Evolutionary conservation across 2,888 invertebrate species (phyloP).

Genomic region (Tachina lurida): DNA sequence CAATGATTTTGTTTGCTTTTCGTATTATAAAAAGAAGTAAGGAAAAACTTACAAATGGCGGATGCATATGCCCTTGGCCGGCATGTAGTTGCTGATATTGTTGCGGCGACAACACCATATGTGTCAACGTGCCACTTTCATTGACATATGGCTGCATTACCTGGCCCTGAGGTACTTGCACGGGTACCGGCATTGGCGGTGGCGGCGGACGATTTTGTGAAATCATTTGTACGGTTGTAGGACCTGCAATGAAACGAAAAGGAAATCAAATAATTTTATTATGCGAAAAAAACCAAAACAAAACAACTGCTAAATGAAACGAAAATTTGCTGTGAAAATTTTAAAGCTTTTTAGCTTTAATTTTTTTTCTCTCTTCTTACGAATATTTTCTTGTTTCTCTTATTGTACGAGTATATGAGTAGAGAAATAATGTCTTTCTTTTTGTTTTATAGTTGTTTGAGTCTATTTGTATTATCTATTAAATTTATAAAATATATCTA

Average conservation of each 20-base stretch:
- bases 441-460: constrained; percentile 27
- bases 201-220: constrained; percentile 90
- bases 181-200: constrained; percentile 92
- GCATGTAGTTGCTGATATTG: constrained; percentile 84
- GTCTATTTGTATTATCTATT: constrained; percentile 58
- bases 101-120: constrained; percentile 93
- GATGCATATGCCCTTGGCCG: constrained; percentile 84
- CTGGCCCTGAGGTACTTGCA: constrained; percentile 95
- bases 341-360: constrained; percentile 31
- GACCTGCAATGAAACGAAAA: constrained; percentile 85
- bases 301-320: no score
- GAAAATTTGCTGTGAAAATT: background rate
- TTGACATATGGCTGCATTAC: constrained; percentile 96
- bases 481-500: constrained; percentile 64
- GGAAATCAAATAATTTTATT: constrained; percentile 55
- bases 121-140: constrained; percentile 93
- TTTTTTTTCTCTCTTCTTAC: background rate
- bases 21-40: background rate
- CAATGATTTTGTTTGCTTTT: background rate
- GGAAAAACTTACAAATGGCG: constrained; percentile 86
- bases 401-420: background rate
- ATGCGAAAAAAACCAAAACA: background rate
- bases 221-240: constrained; percentile 93
- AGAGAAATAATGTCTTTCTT: background rate
- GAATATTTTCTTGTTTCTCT: background rate